Evolutionary conservation across 2,113 vertebrate species (phyloP).

Genomic region (Cololabis saira): DNA sequence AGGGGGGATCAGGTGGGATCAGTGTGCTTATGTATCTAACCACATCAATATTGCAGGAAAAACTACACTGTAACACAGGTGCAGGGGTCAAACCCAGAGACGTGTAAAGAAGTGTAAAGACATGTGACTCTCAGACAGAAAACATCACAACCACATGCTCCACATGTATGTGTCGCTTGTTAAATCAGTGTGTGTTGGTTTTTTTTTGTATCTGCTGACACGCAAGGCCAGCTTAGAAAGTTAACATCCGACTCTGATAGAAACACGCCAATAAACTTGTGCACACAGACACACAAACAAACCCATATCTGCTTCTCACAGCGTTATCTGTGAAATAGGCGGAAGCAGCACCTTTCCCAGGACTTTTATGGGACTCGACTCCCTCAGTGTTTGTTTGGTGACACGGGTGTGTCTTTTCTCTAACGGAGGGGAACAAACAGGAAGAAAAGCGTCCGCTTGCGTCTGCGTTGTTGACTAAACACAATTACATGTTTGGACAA

Average conservation of each 20-base stretch:
- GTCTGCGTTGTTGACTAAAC: conserved; percentile 38
- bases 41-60: conserved; percentile 54
- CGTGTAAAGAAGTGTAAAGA: conserved; percentile 3
- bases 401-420: conserved; percentile 9
- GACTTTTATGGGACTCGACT: conserved; percentile 5
- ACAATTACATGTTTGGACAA: conserved; percentile 7
- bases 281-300: background rate
- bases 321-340: conserved; percentile 29
- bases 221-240: conserved; percentile 30
- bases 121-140: conserved; percentile 29
- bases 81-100: conserved; percentile 32
- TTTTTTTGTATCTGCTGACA: conserved; percentile 37
- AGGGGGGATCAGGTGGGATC: conserved; percentile 52
- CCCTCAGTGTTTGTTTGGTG: conserved; percentile 38
- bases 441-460: conserved; percentile 26
- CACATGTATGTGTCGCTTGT: conserved; percentile 3
- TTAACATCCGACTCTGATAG: conserved; percentile 32
- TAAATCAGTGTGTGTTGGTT: too few relatives aligned
- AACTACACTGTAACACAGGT: conserved; percentile 10
- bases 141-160: conserved; percentile 20
- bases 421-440: conserved; percentile 19
- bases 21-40: conserved; percentile 9
- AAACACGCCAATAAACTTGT: background rate
- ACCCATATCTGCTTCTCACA: conserved; percentile 7
- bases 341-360: conserved; percentile 36